Conservation (phyloP, 2,888 invertebrate genomes). For the Morpho deidamia region DNA sequence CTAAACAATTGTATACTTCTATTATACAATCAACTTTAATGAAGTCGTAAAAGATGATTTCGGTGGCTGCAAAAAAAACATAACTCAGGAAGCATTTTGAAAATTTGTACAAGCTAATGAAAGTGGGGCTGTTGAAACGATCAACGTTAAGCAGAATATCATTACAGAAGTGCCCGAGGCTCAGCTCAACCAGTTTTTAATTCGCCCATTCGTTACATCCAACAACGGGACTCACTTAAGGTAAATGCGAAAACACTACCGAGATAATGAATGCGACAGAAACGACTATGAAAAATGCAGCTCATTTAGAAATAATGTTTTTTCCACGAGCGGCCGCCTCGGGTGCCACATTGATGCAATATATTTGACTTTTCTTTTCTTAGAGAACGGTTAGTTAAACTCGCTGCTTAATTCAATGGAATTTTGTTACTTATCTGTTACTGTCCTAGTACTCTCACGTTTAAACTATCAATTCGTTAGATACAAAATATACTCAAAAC, state of each 20-base stretch:
- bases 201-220: constrained; percentile 1
- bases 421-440: no score
- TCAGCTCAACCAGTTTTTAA: constrained; percentile 2
- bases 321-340: not conserved
- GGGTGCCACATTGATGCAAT: no score
- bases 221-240: not conserved
- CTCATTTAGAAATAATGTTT: not conserved
- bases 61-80: not conserved
- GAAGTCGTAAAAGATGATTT: not conserved
- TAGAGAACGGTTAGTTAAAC: no score
- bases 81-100: not conserved
- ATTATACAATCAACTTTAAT: no score
- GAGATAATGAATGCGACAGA: constrained; percentile 1
- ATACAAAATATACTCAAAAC: no score
- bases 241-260: constrained; percentile 3
- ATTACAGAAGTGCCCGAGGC: constrained; percentile 1
- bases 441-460: no score
- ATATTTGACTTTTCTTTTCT: no score
- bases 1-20: no score
- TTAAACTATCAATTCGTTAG: no score
- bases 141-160: constrained; percentile 2
- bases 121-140: not conserved
- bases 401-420: no score
- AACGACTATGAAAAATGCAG: constrained; percentile 3
- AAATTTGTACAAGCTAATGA: not conserved